phyloP scores from a whole-genome alignment of 2,797 vertebrate species.

The Rhinoraja longicauda region DNA sequence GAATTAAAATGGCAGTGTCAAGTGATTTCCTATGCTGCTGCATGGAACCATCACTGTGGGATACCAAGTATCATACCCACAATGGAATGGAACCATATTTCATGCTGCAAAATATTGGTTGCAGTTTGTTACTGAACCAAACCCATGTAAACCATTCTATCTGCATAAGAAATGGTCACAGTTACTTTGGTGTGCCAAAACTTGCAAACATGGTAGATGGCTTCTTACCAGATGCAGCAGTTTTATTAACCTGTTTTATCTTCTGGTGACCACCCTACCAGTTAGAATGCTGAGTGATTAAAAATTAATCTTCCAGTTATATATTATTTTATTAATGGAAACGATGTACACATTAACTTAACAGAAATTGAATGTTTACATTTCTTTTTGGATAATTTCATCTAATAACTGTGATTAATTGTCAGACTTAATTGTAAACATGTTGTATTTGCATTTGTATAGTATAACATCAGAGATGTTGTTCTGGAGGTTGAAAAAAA shows the following conservation, averaged over 20 bases:
- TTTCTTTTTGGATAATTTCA: no score
- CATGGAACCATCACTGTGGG: not conserved
- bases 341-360: no score
- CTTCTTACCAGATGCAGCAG: not conserved
- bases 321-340: no score
- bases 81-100: not conserved
- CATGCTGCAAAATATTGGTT: not conserved
- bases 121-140: not conserved
- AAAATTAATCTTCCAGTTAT: no score
- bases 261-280: not conserved
- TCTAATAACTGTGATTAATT: no score
- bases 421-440: no score
- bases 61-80: not conserved
- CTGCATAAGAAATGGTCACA: not conserved
- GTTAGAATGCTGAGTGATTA: no score
- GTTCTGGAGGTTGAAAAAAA: not conserved
- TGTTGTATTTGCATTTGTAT: no score
- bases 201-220: not conserved
- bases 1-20: not conserved
- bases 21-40: not conserved
- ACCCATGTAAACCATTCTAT: not conserved
- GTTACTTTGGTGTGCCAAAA: not conserved
- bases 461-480: no score
- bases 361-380: no score
- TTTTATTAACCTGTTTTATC: not conserved